phyloP scores from a whole-genome alignment of 2,797 vertebrate genomes.

The Babyrousa celebensis region DNA sequence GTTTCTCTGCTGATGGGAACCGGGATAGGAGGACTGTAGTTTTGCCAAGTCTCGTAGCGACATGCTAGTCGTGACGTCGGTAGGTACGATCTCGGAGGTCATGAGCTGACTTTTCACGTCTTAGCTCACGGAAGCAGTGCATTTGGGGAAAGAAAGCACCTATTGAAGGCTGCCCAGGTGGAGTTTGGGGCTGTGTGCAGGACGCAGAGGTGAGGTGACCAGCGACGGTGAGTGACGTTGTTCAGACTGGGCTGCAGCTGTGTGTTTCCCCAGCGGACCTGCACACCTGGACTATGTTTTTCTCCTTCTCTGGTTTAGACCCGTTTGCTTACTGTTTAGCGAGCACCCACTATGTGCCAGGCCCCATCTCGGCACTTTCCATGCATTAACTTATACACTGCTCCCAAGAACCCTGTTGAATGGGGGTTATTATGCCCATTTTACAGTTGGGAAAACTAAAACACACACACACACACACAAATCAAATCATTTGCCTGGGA shows the following conservation, averaged over 20 bases:
- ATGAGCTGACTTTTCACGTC: rapidly evolving
- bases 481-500: neutral
- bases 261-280: rapidly evolving
- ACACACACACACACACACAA: neutral
- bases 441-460: conserved; percentile 38
- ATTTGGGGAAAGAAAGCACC: neutral
- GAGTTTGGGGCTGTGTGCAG: neutral
- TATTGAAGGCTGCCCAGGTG: neutral
- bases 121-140: rapidly evolving
- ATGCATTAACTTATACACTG: no score
- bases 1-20: neutral
- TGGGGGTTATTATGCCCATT: neutral
- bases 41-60: rapidly evolving
- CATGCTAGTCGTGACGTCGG: rapidly evolving
- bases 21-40: rapidly evolving
- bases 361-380: rapidly evolving
- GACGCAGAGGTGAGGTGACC: neutral
- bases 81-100: rapidly evolving
- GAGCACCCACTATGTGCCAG: neutral
- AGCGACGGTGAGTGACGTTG: rapidly evolving
- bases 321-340: rapidly evolving
- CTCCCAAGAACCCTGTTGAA: neutral
- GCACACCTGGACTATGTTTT: neutral
- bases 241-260: rapidly evolving
- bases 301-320: neutral